Evolutionary conservation across 2,888 invertebrate genomes (phyloP), one percentile per base, ranked within the genome.

Genomic region (Tinea trinotella): DNA sequence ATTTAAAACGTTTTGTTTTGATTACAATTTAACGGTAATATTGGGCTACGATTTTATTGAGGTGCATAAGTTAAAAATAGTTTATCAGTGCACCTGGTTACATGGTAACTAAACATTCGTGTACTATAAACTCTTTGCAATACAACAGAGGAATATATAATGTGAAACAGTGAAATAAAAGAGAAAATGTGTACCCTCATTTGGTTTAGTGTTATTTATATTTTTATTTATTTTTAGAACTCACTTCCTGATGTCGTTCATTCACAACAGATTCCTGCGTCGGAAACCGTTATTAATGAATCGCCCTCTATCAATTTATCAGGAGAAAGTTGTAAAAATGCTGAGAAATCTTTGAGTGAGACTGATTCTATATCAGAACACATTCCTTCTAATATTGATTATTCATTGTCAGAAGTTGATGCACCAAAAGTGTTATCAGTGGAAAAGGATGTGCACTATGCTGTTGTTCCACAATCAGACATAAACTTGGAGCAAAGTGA

Each of bases 211-310:
- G 12, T 46, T 46, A 46, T 50, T 20, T 52, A 40, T 50, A 52
- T 18, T 54, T 74, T 76, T 75, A 71, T 79, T 78, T 84, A 83
- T 84, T 85, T 85, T 83, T 85, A 85, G 84, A 82, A 76, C 63
- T 69, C 78, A 75, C 84, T 85, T 77, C 84, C 84, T 84, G 84
- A 85, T 78, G 83, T 85, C 71, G 84, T 84, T 24, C 50, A 50
- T 20, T 22, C 15, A 50, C 50, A n/a, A 76, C 82, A 78, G 73
- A 77, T 78, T 68, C 66, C 70, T 65, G 65, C 73, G 61, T 58
- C 70, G 67, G 80, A 63, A 64, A 66, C 65, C 61, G 70, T 62
- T 58, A 46, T 17, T 46, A 46, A 19, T 19, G 46, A 46, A n/a
- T n/a, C 19, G 10, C 66, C 34, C 15, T 19, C 22, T n/a, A 15